Evolutionary conservation across 2,797 vertebrate species (phyloP), one percentile per base, ranked within the genome.

Genomic region (Sphenodon punctatus): DNA sequence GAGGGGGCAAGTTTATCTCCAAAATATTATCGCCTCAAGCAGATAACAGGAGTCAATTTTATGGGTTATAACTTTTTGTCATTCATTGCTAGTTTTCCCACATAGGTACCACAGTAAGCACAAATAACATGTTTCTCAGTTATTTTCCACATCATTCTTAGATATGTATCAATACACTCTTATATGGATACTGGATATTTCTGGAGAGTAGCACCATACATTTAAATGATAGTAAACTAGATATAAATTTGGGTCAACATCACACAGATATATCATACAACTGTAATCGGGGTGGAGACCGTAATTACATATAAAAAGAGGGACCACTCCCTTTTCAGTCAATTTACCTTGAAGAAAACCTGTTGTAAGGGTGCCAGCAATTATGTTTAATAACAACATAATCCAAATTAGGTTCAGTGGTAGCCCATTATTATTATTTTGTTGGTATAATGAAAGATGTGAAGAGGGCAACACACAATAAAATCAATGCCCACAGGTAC

Each of bases 81-180:
- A 8, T 23, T 88, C 77, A 48, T 59, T 89, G 42, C 27, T 83
- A 89, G 65, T 80, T 82, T 86, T 65, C 74, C 46, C 61, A 14
- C 16, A 69, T 66, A 81, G 72, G 73, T 67, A 51, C 68, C 43
- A 42, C 23, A 78, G 53, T 27, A 74, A 82, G 78, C 60, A 75
- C 48, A 59, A 84, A 32, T 84, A 92, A 88, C 85, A 32, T 67
- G 48, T 90, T 89, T 67, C 41, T 69, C 80, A 86, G 75, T 89
- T 78, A 89, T 87, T 90, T 91, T 85, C 87, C 69, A 78, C 67
- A 65, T 76, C 77, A 67, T 49, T 49, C 42, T 81, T 73, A 75
- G 67, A 78, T 65, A 15, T 34, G 25, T 75, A 56, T 75, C 30
- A 19, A 10, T 49, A 30, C 20, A 36, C 39, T 27, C 17, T 3